These are phyloP conservation scores for Coptotermes formosanus DNA, from an alignment of 1,140 invertebrate species.

Conservation along the genomic window DNA sequence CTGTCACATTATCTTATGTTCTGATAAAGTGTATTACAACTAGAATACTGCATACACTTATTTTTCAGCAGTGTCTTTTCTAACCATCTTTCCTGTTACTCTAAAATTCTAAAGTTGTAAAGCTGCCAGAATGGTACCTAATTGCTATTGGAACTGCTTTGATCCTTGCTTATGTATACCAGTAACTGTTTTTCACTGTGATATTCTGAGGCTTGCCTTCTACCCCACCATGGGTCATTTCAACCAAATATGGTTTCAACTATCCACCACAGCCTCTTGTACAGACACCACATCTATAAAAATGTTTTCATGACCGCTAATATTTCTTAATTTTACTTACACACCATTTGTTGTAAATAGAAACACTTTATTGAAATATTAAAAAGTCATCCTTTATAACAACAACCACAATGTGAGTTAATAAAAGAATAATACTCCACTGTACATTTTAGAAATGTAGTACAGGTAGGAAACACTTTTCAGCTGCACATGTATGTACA, in stretches of 20 bases:
- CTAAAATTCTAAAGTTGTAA: background rate
- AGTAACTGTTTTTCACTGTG: conserved; percentile 30
- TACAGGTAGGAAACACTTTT: background rate
- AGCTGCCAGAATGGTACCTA: background rate
- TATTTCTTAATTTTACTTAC: background rate
- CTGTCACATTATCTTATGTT: conserved; percentile 4
- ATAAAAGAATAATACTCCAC: background rate
- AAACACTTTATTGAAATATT: background rate
- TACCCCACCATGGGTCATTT: background rate
- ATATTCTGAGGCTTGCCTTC: conserved; percentile 28
- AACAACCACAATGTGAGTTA: background rate
- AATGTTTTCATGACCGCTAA: background rate
- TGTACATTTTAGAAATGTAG: background rate
- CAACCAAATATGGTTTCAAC: background rate
- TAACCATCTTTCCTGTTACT: background rate
- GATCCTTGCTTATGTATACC: background rate
- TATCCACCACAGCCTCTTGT: background rate
- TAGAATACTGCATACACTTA: conserved; percentile 12
- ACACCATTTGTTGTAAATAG: background rate
- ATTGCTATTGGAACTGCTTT: background rate
- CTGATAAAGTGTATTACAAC: conserved; percentile 26
- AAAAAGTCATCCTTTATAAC: background rate
- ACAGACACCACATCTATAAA: background rate
- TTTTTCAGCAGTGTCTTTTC: background rate
- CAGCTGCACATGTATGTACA: background rate